Percentiles rank a stretch among this genome's conserved stretches.
These are phyloP conservation scores for Mystacides longicornis DNA, from an alignment of 2,888 invertebrate genomes.

Conservation along the genomic window DNA sequence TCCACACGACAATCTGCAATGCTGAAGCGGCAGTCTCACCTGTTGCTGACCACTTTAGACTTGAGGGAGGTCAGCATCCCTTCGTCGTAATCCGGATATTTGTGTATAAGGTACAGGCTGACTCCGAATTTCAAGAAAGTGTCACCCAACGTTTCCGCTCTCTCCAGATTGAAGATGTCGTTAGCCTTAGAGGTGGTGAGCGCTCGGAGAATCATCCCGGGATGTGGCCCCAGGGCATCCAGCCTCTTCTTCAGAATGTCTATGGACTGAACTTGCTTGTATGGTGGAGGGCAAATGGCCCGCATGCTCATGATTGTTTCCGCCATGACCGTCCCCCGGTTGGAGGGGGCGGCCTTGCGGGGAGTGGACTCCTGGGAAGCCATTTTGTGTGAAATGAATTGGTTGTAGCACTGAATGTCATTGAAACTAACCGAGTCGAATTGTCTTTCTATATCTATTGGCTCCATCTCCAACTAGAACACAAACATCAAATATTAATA, in stretches of 20 bases:
- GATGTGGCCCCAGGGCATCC: conserved; percentile 38
- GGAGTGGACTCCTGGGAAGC: neutral
- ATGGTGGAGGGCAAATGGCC: conserved; percentile 22
- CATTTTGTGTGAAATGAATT: conserved; percentile 43
- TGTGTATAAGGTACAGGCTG: conserved; percentile 63
- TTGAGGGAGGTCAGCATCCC: conserved; percentile 73
- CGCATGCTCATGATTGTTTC: neutral
- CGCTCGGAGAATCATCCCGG: conserved; percentile 49
- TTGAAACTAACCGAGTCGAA: conserved; percentile 51
- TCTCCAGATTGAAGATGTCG: conserved; percentile 73
- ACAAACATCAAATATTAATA: too few species aligned
- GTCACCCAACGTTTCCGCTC: conserved; percentile 84
- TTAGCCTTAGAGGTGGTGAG: conserved; percentile 64
- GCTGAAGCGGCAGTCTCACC: conserved; percentile 42
- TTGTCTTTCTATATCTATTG: conserved; percentile 58
- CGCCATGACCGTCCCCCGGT: conserved; percentile 29
- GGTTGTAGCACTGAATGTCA: conserved; percentile 63
- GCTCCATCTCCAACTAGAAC: conserved; percentile 47
- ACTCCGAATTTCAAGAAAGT: conserved; percentile 77
- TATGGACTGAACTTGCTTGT: conserved; percentile 31
- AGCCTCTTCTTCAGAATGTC: conserved; percentile 30
- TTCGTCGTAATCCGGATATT: conserved; percentile 63
- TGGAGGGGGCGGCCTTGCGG: conserved; percentile 22
- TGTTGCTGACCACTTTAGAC: conserved; percentile 67
- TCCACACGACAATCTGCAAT: too few species aligned